Evolutionary conservation across 92 coral and sea anemone genomes (phyloP).

Genomic region (Siderastrea radians): DNA sequence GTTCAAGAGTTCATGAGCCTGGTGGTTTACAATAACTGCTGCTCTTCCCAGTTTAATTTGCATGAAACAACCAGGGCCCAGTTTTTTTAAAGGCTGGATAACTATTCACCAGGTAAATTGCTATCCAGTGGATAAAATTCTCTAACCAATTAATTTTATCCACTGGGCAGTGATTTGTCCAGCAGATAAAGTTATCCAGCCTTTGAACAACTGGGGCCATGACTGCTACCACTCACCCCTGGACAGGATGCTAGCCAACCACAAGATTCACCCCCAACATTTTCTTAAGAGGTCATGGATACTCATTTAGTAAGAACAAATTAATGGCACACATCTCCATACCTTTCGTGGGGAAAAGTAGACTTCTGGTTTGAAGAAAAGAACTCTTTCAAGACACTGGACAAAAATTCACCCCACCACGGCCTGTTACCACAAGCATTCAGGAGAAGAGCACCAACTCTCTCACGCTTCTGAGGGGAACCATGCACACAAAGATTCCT

Average conservation of each 20-base stretch:
- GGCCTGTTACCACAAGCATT: slow-evolving; percentile 86
- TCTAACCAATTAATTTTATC: too few relatives aligned
- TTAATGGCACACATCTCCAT: neutral
- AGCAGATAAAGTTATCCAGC: too few relatives aligned
- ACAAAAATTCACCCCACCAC: slow-evolving; percentile 99
- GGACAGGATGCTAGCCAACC: neutral
- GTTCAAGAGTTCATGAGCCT: too few relatives aligned
- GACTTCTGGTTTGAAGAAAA: slow-evolving; percentile 86
- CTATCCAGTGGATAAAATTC: too few relatives aligned
- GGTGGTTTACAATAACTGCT: too few relatives aligned
- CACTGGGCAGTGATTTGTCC: too few relatives aligned
- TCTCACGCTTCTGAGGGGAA: slow-evolving; percentile 83
- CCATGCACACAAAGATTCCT: slow-evolving; percentile 94
- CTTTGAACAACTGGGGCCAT: too few relatives aligned
- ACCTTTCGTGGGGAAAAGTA: slow-evolving; percentile 95
- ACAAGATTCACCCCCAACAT: neutral
- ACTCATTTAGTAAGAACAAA: neutral
- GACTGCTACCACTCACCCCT: too few relatives aligned
- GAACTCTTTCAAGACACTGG: slow-evolving; percentile 89
- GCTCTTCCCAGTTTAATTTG: too few relatives aligned
- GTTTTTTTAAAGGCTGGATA: too few relatives aligned
- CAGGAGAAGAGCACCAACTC: slow-evolving; percentile 91
- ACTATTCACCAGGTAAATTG: too few relatives aligned
- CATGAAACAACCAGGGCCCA: too few relatives aligned
- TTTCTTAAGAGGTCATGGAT: neutral